phyloP scores from a whole-genome alignment of 2,113 vertebrate genomes.

The Alouatta palliata region DNA sequence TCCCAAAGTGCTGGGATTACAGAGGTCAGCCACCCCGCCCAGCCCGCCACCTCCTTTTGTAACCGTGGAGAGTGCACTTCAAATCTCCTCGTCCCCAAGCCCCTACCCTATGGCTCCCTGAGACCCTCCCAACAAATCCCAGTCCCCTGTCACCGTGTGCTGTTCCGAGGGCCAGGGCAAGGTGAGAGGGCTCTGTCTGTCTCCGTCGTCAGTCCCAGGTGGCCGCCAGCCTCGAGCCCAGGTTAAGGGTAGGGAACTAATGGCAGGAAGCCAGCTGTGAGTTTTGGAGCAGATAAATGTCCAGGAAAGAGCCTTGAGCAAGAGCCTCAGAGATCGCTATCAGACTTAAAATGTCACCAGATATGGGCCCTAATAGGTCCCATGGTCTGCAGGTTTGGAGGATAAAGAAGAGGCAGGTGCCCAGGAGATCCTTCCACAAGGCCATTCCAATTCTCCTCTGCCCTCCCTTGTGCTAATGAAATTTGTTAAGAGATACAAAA shows the following conservation, averaged over 20 bases:
- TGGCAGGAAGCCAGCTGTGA: background rate
- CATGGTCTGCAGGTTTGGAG: background rate
- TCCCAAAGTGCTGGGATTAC: too few species aligned
- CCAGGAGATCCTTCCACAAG: accelerated
- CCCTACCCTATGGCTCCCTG: too few species aligned
- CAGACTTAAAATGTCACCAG: background rate
- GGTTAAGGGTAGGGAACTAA: too few species aligned
- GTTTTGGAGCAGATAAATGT: background rate
- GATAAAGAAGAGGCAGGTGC: background rate
- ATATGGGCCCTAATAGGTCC: background rate
- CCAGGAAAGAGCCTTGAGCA: background rate
- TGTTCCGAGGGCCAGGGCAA: background rate
- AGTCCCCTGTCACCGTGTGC: background rate
- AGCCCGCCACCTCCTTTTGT: background rate
- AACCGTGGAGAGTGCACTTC: accelerated
- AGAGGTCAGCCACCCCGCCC: too few species aligned
- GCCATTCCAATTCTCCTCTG: background rate
- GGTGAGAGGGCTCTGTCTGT: background rate
- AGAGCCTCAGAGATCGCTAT: background rate
- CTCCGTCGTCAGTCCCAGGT: background rate
- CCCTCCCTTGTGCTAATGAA: background rate
- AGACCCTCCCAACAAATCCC: background rate
- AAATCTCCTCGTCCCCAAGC: background rate
- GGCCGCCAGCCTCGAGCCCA: background rate
- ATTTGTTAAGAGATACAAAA: background rate